Base-by-base conservation (phyloP, 2,113 vertebrate genomes). In the Sapayoa aenigma region DNA sequence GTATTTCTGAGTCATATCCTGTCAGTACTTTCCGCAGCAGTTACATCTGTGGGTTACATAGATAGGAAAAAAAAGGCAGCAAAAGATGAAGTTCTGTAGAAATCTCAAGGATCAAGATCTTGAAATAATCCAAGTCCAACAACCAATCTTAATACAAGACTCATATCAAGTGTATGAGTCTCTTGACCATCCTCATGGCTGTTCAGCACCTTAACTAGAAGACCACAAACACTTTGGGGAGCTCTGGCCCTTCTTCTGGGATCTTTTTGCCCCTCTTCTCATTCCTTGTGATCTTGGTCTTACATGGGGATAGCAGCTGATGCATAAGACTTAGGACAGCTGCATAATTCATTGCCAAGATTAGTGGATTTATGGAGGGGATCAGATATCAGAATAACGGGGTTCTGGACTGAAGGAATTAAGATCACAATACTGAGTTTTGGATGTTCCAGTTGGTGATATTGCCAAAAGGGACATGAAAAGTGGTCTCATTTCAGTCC, bases 1-100 rank as follows among this genome's bases (percentile, higher is more conserved):
- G 77, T 84, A 49, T 81, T 84, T 95, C 90, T 96, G 94, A 96
- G 87, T 95, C 87, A 95, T 11, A 46, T 95, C 94, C 82, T 85
- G 90, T 85, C 5, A 19, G 71, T 82, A 91, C 85, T 95, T 95
- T 52, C 78, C 0, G 0, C 49, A 82, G 22, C 37, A 90, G 82
- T 83, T 79, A 82, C 37, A 52, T 46, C 31, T 41, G 22, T 83
- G 58, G 41, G 22, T 76, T 91, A 93, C 44, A 83, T 68, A 94
- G 79, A 67, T 11, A 87, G 15, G 6, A 63, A 75, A 49, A 52
- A 37, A 56, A 46, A 30, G 15, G 0, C 18, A 46, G 9, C 33
- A 44, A 78, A 89, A 84, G 92, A 71, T 27, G 6, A 21, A 67
- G 27, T 63, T 81, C 52, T 11, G 22, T 59, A 71, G 69, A 84